Evolutionary conservation across 2,797 vertebrate genomes (phyloP), one percentile per base, ranked within the genome.

Genomic region (Hozukius guyotensis): DNA sequence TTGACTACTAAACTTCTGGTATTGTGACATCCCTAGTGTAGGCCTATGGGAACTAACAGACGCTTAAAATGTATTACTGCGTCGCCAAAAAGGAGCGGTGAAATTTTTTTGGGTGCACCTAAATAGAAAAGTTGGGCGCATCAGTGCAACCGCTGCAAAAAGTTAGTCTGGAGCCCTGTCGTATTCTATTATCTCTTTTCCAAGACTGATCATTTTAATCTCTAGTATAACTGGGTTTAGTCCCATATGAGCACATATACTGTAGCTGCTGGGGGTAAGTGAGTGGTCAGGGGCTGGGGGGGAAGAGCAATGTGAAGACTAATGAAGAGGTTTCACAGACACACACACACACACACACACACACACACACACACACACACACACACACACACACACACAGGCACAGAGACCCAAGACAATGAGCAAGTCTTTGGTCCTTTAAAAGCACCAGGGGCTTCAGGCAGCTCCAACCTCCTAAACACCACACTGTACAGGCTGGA

Each of bases 181-280:
- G 16, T 46, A 75, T 82, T 79, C 74, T 82, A 81, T 92, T 86
- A 85, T 88, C 88, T 83, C 72, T 85, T 87, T 76, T 70, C 81
- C 67, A 87, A 85, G 88, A 89, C 88, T 88, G 93, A 90, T 95
- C 78, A 88, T 94, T 93, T 94, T 92, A 93, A 93, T 95, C 90
- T 89, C 71, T 22, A 53, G 49, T 83, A 92, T 90, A 94, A 95
- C 88, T 91, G 86, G 89, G 82, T 93, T 92, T 79, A 72, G 81
- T 84, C 88, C 84, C 88, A 73, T 74, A 81, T 79, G 81, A 80
- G 67, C 69, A 72, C 66, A 80, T 75, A 55, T 83, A 80, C 42
- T 62, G 62, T 74, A 74, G 86, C 88, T 93, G 82, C 88, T 84
- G 90, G 89, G 89, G 90, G 87, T 83, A 89, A 88, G 82, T 88